phyloP scores from a whole-genome alignment of 2,113 vertebrate genomes.

The Mohoua ochrocephala region DNA sequence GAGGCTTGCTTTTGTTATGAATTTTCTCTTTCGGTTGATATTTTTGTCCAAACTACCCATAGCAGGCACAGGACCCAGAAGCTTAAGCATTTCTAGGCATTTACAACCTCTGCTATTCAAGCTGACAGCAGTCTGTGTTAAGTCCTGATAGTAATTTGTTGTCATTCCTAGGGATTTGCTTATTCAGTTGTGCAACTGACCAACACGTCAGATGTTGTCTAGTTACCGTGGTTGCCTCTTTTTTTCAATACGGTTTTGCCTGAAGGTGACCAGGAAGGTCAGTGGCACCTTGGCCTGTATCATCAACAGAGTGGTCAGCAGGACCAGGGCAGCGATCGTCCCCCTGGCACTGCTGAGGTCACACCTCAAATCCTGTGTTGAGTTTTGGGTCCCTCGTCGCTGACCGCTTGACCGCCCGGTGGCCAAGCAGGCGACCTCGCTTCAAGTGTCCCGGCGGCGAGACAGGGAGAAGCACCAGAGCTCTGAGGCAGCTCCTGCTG shows the following conservation, averaged over 20 bases:
- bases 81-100: neutral
- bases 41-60: neutral
- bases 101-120: neutral
- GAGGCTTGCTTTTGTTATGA: neutral
- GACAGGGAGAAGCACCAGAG: too few species aligned
- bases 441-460: too few species aligned
- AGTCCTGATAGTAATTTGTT: neutral
- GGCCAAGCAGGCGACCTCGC: too few species aligned
- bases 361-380: neutral
- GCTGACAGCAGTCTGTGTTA: neutral
- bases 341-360: neutral
- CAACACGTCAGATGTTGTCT: neutral
- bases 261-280: neutral
- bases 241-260: neutral
- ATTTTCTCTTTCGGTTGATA: neutral
- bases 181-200: neutral
- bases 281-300: neutral
- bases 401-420: too few species aligned
- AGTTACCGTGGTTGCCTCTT: neutral
- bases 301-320: neutral
- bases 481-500: too few species aligned
- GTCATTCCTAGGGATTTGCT: neutral
- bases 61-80: neutral
- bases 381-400: neutral
- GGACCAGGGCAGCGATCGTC: neutral